phyloP scores from a whole-genome alignment of 1,140 invertebrate species.

The Prorops nasuta region DNA sequence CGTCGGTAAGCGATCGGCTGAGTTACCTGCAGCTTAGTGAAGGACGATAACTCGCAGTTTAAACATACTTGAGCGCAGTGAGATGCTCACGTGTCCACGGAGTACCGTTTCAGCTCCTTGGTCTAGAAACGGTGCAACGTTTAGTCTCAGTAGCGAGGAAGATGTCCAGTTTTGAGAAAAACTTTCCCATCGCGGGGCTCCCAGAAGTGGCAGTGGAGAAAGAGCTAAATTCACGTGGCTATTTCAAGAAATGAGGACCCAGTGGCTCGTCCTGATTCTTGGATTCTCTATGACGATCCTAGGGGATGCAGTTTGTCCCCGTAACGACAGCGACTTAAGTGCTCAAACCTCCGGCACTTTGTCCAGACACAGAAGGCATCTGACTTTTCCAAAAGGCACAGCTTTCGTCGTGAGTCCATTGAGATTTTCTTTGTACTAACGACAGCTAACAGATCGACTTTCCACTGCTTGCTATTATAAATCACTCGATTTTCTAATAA shows the following conservation, averaged over 20 bases:
- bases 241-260: conserved; percentile 26
- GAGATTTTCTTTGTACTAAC: no score
- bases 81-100: no score
- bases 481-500: no score
- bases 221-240: conserved; percentile 15
- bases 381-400: conserved; percentile 61
- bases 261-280: conserved; percentile 27
- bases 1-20: no score
- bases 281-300: conserved; percentile 13
- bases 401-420: conserved; percentile 58
- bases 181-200: conserved; percentile 12
- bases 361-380: conserved; percentile 54
- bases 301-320: conserved; percentile 22
- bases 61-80: conserved; percentile 24
- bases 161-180: conserved; percentile 18
- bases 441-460: no score
- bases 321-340: conserved; percentile 21
- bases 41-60: conserved; percentile 22
- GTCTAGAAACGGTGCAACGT: no score
- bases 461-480: no score
- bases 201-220: conserved; percentile 11
- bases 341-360: conserved; percentile 23
- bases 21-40: no score
- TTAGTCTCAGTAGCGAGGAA: no score
- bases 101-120: no score